Evolutionary conservation across 2,888 invertebrate species (phyloP), one percentile per base, ranked within the genome.

Genomic region (Thelaira solivaga): DNA sequence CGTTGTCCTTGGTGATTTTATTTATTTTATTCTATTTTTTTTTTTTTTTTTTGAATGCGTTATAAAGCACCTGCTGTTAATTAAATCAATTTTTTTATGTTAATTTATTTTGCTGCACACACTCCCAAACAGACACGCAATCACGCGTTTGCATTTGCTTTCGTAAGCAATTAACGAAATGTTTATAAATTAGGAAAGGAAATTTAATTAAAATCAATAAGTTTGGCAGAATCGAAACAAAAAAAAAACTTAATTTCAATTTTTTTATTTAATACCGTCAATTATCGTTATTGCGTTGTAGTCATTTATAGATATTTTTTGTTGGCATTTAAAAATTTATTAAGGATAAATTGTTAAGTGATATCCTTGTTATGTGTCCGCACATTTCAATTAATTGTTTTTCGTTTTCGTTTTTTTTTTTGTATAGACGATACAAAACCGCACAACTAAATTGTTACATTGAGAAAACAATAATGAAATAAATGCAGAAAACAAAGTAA

Each of bases 371-470:
- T 47, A 26, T 51, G 13, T 34, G 26, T 39, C 55, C 39, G 55
- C 36, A 31, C 41, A 20, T 26, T 18, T 13, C 20, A 51, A 74
- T 62, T 72, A 26, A 6, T 6, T 5, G 26, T 26, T 26, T 5
- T 6, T 26, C 6, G 26, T 6, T 26, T 5, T 6, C 26, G 26
- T 4, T 26, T 39, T 18, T 62, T 49, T 31, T 61, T 43, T 43
- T 57, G 10, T 5, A 8, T 4, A 6, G 45, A 45, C 18, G 34
- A 51, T 22, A 65, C 61, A 68, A 68, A 61, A 71, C 78, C 78
- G 61, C 78, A 78, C 61, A 73, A 68, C 62, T 51, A 49, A 77
- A 77, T 73, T 73, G 77, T 36, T 72, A 77, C 77, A 73, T 62
- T 64, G 43, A 36, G 36, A 65, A 64, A 59, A 69, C 57, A 69